Conservation (phyloP, 2,888 invertebrate species). For the Ashinkailepas kermadecensis region DNA sequence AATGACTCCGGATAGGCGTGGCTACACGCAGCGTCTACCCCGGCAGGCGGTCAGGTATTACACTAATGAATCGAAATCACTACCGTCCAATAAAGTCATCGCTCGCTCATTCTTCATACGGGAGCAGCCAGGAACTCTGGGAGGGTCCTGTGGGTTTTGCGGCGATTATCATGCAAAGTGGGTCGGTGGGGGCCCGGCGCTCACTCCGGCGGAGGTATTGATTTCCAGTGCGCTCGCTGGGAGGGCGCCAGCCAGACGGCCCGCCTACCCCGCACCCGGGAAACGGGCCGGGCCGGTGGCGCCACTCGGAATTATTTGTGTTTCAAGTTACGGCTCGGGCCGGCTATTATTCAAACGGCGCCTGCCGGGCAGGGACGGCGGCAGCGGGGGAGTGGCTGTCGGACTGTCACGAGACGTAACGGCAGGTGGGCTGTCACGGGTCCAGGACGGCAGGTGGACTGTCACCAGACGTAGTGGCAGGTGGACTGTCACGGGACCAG, state of each 20-base stretch:
- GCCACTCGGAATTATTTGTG: conserved; percentile 14
- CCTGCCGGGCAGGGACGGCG: background rate
- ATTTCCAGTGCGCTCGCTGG: background rate
- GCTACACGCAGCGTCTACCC: too few species aligned
- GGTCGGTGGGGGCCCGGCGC: background rate
- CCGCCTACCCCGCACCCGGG: background rate
- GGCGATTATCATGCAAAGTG: background rate
- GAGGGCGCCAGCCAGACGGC: background rate
- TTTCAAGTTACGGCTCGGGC: conserved; percentile 16
- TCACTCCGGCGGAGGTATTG: background rate
- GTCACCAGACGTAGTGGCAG: too few species aligned
- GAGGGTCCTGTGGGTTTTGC: background rate
- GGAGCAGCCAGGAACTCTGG: too few species aligned
- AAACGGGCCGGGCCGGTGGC: background rate
- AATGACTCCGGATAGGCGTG: background rate
- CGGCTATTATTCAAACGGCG: background rate
- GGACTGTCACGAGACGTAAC: too few species aligned
- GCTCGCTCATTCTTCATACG: too few species aligned
- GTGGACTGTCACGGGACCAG: too few species aligned
- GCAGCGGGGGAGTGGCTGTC: background rate
- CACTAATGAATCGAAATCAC: background rate
- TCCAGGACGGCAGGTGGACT: too few species aligned
- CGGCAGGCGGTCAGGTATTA: background rate
- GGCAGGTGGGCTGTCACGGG: too few species aligned
- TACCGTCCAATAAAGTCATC: conserved; percentile 19